Conservation (phyloP, 2,797 vertebrate genomes). For the Hephaestus fuliginosus region DNA sequence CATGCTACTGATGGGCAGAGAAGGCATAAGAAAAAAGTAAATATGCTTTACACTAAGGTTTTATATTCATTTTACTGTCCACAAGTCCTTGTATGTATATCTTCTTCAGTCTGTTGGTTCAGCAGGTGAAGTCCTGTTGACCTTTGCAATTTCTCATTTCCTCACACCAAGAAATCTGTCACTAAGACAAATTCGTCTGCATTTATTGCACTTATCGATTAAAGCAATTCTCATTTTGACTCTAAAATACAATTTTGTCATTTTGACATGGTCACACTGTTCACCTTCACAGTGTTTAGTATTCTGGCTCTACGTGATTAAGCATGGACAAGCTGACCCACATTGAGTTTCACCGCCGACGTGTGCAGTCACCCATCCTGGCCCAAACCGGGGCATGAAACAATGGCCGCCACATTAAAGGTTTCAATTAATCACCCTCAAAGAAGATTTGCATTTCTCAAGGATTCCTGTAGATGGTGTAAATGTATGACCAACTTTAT, state of each 20-base stretch:
- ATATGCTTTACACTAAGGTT: neutral
- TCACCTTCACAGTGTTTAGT: conserved; percentile 78
- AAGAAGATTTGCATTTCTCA: conserved; percentile 65
- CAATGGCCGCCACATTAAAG: conserved; percentile 63
- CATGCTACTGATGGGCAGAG: conserved; percentile 3
- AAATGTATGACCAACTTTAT: conserved; percentile 68
- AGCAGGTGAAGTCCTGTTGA: conserved; percentile 18
- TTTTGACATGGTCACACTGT: conserved; percentile 52
- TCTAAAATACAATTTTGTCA: conserved; percentile 54
- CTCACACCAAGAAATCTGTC: conserved; percentile 13
- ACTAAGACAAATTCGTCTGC: conserved; percentile 23
- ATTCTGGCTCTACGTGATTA: conserved; percentile 59
- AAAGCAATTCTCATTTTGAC: conserved; percentile 44
- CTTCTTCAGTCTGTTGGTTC: conserved; percentile 1
- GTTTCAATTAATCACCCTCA: conserved; percentile 77
- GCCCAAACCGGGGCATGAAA: conserved; percentile 64
- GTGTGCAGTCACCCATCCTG: conserved; percentile 56
- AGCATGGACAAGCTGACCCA: conserved; percentile 45
- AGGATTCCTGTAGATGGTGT: conserved; percentile 63
- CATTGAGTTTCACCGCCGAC: conserved; percentile 51
- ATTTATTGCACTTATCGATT: conserved; percentile 45
- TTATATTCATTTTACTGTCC: neutral
- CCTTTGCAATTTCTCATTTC: conserved; percentile 28
- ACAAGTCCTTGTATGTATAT: neutral
- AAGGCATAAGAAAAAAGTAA: neutral